A percentile compares a stretch with the other conserved stretches of the same genome.
These are phyloP conservation scores for Atherinomorus stipes DNA, from an alignment of 2,113 vertebrate species.

Conservation along the genomic window DNA sequence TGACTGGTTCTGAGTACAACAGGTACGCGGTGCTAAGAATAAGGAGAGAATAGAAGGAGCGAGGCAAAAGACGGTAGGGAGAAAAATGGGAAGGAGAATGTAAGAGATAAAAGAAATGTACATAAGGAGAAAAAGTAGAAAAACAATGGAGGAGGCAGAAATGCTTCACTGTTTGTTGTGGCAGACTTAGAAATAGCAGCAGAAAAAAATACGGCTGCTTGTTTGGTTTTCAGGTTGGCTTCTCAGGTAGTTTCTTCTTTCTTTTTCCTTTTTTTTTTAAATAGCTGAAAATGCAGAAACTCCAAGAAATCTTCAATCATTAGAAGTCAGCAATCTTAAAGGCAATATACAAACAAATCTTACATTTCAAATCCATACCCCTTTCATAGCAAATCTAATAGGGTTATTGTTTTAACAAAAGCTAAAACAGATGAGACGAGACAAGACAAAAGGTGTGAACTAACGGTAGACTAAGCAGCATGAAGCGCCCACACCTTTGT, in stretches of 20 bases:
- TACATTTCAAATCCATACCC: background rate
- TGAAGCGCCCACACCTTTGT: background rate
- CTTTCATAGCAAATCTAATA: background rate
- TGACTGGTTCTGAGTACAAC: constrained; percentile 52
- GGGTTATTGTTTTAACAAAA: background rate
- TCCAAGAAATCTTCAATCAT: background rate
- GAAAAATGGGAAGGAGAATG: background rate
- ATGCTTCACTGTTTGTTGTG: background rate
- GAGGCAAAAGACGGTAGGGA: background rate
- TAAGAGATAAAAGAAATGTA: constrained; percentile 5
- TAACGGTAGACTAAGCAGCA: background rate
- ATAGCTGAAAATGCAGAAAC: background rate
- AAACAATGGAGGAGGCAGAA: background rate
- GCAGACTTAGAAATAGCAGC: background rate
- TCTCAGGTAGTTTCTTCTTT: no score
- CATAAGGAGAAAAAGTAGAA: background rate
- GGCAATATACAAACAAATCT: no score
- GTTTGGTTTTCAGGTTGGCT: no score
- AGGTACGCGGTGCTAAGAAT: constrained; percentile 43
- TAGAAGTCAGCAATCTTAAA: background rate
- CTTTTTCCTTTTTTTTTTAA: background rate
- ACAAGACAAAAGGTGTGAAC: background rate
- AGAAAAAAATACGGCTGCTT: background rate
- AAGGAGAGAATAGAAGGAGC: background rate
- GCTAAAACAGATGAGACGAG: background rate